Percentiles rank a stretch among this genome's conserved stretches.
Conservation (phyloP, 1,140 invertebrate genomes). For the Drosophila insularis region DNA sequence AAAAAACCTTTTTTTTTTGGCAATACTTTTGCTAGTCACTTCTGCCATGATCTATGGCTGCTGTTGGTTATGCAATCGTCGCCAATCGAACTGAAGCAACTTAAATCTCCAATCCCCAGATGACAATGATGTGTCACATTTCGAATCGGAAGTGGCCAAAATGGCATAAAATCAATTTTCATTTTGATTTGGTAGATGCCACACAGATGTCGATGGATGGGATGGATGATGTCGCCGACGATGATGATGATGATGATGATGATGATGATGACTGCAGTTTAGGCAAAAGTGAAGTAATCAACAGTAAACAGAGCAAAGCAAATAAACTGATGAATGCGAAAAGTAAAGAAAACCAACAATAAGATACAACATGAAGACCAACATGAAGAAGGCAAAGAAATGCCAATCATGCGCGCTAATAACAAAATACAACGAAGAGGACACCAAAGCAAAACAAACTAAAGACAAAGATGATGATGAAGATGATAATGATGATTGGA, state of each 20-base stretch:
- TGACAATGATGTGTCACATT: conserved; percentile 60
- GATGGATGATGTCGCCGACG: conserved; percentile 1
- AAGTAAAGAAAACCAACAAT: conserved; percentile 34
- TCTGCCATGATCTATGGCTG: conserved; percentile 33
- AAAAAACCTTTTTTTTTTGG: conserved; percentile 23
- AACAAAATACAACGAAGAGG: conserved; percentile 49
- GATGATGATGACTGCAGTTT: conserved; percentile 29
- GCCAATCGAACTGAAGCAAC: conserved; percentile 9
- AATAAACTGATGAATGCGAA: conserved; percentile 61
- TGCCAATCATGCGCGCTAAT: conserved; percentile 78
- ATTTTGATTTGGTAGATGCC: conserved; percentile 32
- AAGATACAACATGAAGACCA: conserved; percentile 12
- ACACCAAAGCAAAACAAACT: conserved; percentile 10
- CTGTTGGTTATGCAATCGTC: conserved; percentile 47
- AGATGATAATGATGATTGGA: conserved; percentile 29
- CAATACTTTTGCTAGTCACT: conserved; percentile 58
- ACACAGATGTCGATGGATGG: conserved; percentile 8
- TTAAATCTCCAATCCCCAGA: background rate
- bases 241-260: background rate
- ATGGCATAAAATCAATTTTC: conserved; percentile 64
- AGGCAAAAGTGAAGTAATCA: conserved; percentile 68
- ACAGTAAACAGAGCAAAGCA: conserved; percentile 61
- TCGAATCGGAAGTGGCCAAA: conserved; percentile 66
- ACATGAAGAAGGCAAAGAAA: conserved; percentile 47
- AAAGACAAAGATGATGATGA: conserved; percentile 9